Percentiles rank a stretch among this genome's conserved stretches.
phyloP scores from a whole-genome alignment of 1,140 invertebrate genomes.

The Cyclargus thomasi region DNA sequence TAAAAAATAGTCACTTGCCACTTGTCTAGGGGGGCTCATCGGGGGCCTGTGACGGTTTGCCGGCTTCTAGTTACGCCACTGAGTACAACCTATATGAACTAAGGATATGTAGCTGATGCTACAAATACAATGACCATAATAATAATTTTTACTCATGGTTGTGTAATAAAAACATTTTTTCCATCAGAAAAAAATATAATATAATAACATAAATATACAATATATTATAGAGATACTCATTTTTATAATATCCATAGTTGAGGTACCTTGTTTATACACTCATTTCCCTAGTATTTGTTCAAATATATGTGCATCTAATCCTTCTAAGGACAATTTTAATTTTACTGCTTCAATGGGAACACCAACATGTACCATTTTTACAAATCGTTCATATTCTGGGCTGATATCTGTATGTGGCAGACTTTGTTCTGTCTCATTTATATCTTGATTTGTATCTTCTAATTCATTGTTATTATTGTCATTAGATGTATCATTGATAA shows the following conservation, averaged over 20 bases:
- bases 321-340: constrained; percentile 88
- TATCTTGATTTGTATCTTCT: constrained; percentile 27
- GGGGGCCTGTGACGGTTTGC: too few relatives aligned
- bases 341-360: constrained; percentile 87
- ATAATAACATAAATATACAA: too few relatives aligned
- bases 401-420: constrained; percentile 57
- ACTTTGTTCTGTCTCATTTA: constrained; percentile 18
- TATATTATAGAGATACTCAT: too few relatives aligned
- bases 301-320: constrained; percentile 84
- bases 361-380: constrained; percentile 92
- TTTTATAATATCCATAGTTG: background rate
- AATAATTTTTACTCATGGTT: too few relatives aligned
- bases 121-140: too few relatives aligned
- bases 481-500: constrained; percentile 8
- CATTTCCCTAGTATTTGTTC: constrained; percentile 78
- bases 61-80: too few relatives aligned
- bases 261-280: background rate
- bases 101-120: too few relatives aligned
- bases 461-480: constrained; percentile 12
- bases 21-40: too few relatives aligned
- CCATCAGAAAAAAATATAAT: too few relatives aligned
- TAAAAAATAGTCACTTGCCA: too few relatives aligned
- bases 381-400: constrained; percentile 85
- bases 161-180: too few relatives aligned
- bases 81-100: too few relatives aligned